These are phyloP conservation scores for Lingula anatina DNA, from an alignment of 2,888 invertebrate species.

Conservation along the genomic window DNA sequence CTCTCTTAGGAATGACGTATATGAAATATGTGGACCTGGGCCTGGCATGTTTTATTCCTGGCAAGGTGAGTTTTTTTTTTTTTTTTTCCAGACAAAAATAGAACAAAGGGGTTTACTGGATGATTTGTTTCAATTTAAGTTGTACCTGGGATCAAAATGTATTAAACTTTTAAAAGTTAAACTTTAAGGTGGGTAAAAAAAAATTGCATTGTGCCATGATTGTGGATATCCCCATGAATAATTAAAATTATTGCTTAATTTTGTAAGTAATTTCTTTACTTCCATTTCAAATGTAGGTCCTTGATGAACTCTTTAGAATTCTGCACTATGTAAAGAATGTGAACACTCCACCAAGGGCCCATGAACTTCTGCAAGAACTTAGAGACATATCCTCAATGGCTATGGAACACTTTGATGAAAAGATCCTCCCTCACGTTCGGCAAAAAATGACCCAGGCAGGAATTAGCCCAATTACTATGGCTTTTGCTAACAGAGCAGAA, in stretches of 20 bases:
- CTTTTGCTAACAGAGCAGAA: not conserved
- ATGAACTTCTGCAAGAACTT: conserved; percentile 80
- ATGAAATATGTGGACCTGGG: conserved; percentile 79
- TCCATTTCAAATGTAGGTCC: conserved; percentile 60
- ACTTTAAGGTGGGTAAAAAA: too few relatives aligned
- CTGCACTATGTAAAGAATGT: conserved; percentile 65
- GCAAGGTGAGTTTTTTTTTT: conserved; percentile 69
- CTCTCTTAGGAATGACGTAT: conserved; percentile 89
- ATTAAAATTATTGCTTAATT: too few relatives aligned
- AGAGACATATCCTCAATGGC: conserved; percentile 92
- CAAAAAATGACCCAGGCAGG: too few relatives aligned
- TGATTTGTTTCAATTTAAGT: too few relatives aligned
- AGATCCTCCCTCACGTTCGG: conserved; percentile 68
- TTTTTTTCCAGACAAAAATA: not conserved
- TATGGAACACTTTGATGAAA: conserved; percentile 92
- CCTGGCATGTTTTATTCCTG: conserved; percentile 87
- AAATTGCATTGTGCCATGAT: too few relatives aligned
- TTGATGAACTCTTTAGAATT: conserved; percentile 80
- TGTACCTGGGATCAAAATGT: too few relatives aligned
- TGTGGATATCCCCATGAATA: too few relatives aligned
- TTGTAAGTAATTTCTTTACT: too few relatives aligned
- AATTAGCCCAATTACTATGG: too few relatives aligned
- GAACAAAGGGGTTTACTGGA: too few relatives aligned
- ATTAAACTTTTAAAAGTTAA: too few relatives aligned
- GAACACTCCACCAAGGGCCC: conserved; percentile 65